A percentile compares a stretch with the other conserved stretches of the same genome.
phyloP scores from a whole-genome alignment of 2,888 invertebrate genomes.

The Alentia gelatinosa region DNA sequence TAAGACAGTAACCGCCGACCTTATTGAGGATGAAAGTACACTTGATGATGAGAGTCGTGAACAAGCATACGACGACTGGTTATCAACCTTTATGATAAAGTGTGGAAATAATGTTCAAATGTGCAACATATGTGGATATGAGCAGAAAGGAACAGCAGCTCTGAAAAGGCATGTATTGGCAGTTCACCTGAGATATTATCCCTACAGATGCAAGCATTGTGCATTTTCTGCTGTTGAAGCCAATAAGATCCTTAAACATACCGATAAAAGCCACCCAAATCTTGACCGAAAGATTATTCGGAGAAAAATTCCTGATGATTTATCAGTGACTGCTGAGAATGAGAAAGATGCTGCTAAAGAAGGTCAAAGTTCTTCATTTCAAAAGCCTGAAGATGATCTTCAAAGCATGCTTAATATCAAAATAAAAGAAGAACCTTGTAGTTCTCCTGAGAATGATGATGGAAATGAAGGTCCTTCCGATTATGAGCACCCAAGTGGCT shows the following conservation, averaged over 20 bases:
- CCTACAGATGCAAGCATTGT: conserved; percentile 64
- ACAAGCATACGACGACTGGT: conserved; percentile 27
- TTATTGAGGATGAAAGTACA: conserved; percentile 19
- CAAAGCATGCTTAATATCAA: not conserved
- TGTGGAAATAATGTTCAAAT: conserved; percentile 35
- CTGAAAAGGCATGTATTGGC: conserved; percentile 61
- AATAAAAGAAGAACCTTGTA: conserved; percentile 43
- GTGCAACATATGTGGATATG: conserved; percentile 54
- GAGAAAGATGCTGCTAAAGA: not conserved
- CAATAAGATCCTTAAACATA: conserved; percentile 61
- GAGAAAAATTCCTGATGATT: conserved; percentile 9
- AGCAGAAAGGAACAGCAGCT: conserved; percentile 39
- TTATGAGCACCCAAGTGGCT: not conserved
- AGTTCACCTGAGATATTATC: conserved; percentile 61
- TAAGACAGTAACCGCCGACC: not conserved
- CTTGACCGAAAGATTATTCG: conserved; percentile 30
- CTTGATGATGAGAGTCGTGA: not conserved
- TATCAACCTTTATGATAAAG: conserved; percentile 41
- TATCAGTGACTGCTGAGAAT: too few relatives aligned
- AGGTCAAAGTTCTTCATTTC: not conserved
- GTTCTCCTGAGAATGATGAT: not conserved
- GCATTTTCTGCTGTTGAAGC: conserved; percentile 59
- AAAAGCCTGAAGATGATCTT: not conserved
- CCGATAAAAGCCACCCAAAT: conserved; percentile 59
- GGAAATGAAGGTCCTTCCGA: not conserved